These are phyloP conservation scores for Cottus gobio DNA, from an alignment of 2,113 vertebrate species.

Conservation along the genomic window DNA sequence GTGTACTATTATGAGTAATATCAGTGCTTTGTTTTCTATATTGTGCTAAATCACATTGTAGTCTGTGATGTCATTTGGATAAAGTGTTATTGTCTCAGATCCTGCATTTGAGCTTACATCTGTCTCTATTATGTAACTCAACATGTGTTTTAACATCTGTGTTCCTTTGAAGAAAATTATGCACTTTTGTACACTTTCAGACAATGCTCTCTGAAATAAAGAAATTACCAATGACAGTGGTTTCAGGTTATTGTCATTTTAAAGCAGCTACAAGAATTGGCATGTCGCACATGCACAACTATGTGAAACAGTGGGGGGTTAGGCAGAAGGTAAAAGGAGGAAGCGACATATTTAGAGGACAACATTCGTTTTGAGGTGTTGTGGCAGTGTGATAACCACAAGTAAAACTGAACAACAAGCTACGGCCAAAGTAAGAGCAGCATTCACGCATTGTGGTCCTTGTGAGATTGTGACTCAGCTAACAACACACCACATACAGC, in stretches of 20 bases:
- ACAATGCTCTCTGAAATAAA: slow-evolving; percentile 67
- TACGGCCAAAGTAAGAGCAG: not conserved
- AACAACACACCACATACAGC: not conserved
- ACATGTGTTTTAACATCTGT: slow-evolving; percentile 52
- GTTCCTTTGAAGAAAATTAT: slow-evolving; percentile 58
- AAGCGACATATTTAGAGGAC: slow-evolving; percentile 2
- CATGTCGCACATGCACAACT: not conserved
- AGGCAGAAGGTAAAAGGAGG: not conserved
- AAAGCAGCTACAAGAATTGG: not conserved
- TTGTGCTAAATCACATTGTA: slow-evolving; percentile 54
- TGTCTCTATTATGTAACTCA: slow-evolving; percentile 45
- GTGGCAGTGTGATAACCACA: not conserved
- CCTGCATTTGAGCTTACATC: slow-evolving; percentile 47
- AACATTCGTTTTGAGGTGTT: not conserved
- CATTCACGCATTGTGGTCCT: not conserved
- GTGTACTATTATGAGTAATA: slow-evolving; percentile 23
- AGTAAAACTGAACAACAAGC: not conserved
- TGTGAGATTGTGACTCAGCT: not conserved
- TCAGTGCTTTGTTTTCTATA: slow-evolving; percentile 59
- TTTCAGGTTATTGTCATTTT: slow-evolving; percentile 2
- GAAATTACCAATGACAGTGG: slow-evolving; percentile 24
- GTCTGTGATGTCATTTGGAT: slow-evolving; percentile 45
- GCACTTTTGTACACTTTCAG: slow-evolving; percentile 70
- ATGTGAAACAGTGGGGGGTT: not conserved
- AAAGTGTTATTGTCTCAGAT: slow-evolving; percentile 39